Conservation (phyloP, 2,113 vertebrate genomes). For the Eleginops maclovinus region DNA sequence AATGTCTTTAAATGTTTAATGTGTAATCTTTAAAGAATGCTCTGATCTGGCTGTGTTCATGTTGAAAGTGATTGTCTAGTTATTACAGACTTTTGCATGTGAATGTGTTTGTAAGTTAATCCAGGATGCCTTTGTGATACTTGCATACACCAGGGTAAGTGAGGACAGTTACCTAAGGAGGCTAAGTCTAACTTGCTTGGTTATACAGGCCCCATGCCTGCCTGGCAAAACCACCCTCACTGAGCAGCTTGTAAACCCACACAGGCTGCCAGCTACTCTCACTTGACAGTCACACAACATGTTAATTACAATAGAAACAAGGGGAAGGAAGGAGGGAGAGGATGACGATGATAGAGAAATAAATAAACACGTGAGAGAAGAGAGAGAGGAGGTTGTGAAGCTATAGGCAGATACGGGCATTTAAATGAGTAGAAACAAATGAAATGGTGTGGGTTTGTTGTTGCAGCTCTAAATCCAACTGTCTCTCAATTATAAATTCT, state of each 20-base stretch:
- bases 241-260: conserved; percentile 67
- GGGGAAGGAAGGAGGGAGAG: conserved; percentile 2
- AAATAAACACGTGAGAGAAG: neutral
- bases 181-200: conserved; percentile 18
- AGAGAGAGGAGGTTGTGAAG: no score
- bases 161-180: conserved; percentile 6
- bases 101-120: no score
- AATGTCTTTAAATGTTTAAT: no score
- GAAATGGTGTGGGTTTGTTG: neutral
- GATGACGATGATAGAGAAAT: conserved; percentile 17
- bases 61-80: no score
- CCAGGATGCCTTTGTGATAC: neutral
- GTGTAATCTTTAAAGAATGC: no score
- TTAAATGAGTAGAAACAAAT: neutral
- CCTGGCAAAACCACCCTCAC: conserved; percentile 58
- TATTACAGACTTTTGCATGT: no score
- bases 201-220: conserved; percentile 26
- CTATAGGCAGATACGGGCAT: no score
- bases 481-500: neutral
- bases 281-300: conserved; percentile 58
- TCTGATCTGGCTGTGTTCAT: no score
- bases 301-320: conserved; percentile 62
- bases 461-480: conserved; percentile 15
- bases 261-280: conserved; percentile 59
- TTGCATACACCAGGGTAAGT: neutral